A percentile compares a stretch with the other conserved stretches of the same genome.
Conservation (phyloP, 2,888 invertebrate species). For the Dicyrtoma fusca region DNA sequence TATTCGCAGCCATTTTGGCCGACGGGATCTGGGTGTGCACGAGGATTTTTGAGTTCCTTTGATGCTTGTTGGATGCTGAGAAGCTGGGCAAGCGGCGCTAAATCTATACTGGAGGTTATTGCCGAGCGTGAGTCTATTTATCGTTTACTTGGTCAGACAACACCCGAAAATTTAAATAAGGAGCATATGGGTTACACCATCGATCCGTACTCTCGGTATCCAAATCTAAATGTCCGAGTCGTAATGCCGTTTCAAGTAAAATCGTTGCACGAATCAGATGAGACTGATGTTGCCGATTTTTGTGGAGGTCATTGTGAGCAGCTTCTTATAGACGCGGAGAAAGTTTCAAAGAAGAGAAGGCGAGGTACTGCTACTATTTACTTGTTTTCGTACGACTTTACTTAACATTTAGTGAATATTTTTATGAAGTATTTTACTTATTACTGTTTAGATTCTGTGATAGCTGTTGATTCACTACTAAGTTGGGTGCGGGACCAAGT, state of each 20-base stretch:
- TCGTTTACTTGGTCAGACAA: slow-evolving; percentile 86
- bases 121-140: slow-evolving; percentile 96
- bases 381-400: not conserved
- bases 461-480: slow-evolving; percentile 74
- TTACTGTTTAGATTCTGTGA: slow-evolving; percentile 62
- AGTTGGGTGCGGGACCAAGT: slow-evolving; percentile 78
- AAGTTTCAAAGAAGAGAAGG: slow-evolving; percentile 70
- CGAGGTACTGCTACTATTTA: slow-evolving; percentile 61
- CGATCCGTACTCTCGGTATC: slow-evolving; percentile 82
- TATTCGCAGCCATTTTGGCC: slow-evolving; percentile 88
- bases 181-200: slow-evolving; percentile 85
- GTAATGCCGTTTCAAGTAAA: slow-evolving; percentile 76
- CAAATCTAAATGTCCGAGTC: slow-evolving; percentile 75
- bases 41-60: slow-evolving; percentile 85
- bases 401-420: too few relatives aligned
- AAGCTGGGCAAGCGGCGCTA: slow-evolving; percentile 72
- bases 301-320: slow-evolving; percentile 60
- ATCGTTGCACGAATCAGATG: slow-evolving; percentile 69
- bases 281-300: slow-evolving; percentile 60
- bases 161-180: slow-evolving; percentile 91
- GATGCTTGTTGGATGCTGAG: slow-evolving; percentile 96
- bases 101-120: slow-evolving; percentile 79
- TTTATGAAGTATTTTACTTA: slow-evolving; percentile 1
- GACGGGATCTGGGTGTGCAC: slow-evolving; percentile 96
- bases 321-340: slow-evolving; percentile 64